Base-by-base conservation (phyloP, 2,888 invertebrate genomes). In the Drosophila diplacantha region DNA sequence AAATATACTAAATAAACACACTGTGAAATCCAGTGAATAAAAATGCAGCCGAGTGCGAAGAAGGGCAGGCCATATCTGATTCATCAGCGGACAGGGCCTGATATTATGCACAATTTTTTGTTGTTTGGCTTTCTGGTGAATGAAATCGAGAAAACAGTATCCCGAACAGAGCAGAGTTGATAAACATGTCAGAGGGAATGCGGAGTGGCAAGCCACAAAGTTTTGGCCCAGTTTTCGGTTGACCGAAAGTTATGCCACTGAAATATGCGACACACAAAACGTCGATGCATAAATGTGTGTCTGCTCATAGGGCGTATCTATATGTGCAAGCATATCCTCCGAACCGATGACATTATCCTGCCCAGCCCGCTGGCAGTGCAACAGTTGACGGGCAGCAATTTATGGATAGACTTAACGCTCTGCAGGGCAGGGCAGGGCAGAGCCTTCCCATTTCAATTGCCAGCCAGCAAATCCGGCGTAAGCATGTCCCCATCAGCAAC, bases 391-490 rank as follows among this genome's bases (percentile, higher is more conserved):
- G 50, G 29, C 60, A 50, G 50, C 73, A 73, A 66, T 67, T 81
- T 72, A 64, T 74, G 62, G 67, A 32, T 52, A 22, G 65, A 49
- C 68, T 78, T 78, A 71, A 81, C 60, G 73, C 57, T 44, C 43
- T 44, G 49, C 51, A 58, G 69, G 52, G 57, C 50, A 63, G 68
- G 51, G 59, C 51, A 62, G 60, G 62, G 54, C 31, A 37, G 39
- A 20, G 8, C 5, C 18, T 2, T 46, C 44, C 43, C 52, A 53
- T 59, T 70, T 71, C 66, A 71, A 71, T 66, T 61, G 66, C 59
- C 34, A 50, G 60, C 18, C 34, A 35, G 29, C 47, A 65, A 70
- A 71, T 70, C 61, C 72, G 55, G 64, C 73, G 66, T 69, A 73
- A 77, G 71, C 68, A 65, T 69, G 67, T 65, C 65, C 61, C 73